phyloP scores from a whole-genome alignment of 2,797 vertebrate species.

The Acestrorhynchus altus region DNA sequence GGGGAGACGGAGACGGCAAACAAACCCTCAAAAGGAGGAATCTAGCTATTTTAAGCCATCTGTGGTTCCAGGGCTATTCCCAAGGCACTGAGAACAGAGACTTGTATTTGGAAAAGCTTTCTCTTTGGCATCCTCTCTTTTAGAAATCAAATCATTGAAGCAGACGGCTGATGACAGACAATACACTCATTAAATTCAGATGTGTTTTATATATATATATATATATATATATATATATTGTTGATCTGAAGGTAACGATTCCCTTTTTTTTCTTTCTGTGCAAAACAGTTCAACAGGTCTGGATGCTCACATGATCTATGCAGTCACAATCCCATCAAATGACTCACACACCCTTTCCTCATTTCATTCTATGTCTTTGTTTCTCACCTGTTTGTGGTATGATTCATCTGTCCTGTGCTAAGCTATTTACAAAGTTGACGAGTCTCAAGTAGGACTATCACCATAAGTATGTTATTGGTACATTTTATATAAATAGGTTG shows the following conservation, averaged over 20 bases:
- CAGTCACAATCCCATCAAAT: background rate
- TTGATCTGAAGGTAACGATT: constrained; percentile 18
- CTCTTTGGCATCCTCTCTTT: constrained; percentile 40
- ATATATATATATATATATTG: constrained; percentile 11
- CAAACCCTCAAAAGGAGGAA: constrained; percentile 40
- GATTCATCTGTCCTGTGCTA: background rate
- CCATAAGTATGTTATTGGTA: too few relatives aligned
- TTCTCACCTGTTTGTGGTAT: background rate
- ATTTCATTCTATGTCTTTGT: background rate
- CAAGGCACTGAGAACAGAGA: constrained; percentile 39
- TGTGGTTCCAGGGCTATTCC: constrained; percentile 44
- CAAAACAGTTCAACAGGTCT: constrained; percentile 6
- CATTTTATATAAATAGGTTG: too few relatives aligned
- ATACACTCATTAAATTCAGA: constrained; percentile 42
- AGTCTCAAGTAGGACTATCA: too few relatives aligned
- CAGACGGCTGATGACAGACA: constrained; percentile 27
- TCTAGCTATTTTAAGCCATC: constrained; percentile 49
- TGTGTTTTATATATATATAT: too few relatives aligned
- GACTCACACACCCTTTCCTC: too few relatives aligned
- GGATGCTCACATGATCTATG: background rate
- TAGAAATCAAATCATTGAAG: constrained; percentile 25
- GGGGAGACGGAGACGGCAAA: constrained; percentile 41
- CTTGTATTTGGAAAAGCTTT: constrained; percentile 47
- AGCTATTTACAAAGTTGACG: background rate
- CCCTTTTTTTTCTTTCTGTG: constrained; percentile 34